These are phyloP conservation scores for Camelus bactrianus DNA, from an alignment of 2,113 vertebrate genomes.

Conservation along the genomic window DNA sequence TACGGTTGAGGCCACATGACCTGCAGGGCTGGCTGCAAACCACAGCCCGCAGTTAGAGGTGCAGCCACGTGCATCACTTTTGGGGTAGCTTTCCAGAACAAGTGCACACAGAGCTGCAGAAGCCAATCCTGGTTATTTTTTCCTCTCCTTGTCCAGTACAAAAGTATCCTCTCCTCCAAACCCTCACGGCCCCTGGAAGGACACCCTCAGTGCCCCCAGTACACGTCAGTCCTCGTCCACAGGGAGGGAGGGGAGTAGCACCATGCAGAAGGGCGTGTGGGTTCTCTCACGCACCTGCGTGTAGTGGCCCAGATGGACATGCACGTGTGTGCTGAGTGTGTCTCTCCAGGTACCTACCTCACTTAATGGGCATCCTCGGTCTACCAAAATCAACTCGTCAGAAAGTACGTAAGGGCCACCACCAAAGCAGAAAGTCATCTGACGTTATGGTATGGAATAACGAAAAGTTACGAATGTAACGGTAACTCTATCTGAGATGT, in stretches of 20 bases:
- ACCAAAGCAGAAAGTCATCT: background rate
- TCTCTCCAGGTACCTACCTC: background rate
- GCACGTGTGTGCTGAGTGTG: too few relatives aligned
- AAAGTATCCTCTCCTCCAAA: background rate
- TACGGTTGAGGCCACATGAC: fast-evolving
- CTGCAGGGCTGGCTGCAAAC: background rate
- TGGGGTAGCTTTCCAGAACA: background rate
- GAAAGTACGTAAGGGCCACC: background rate
- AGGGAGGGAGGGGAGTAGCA: background rate
- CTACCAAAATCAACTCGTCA: background rate
- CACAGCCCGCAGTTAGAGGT: fast-evolving
- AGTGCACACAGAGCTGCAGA: too few relatives aligned
- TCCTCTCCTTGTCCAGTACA: background rate
- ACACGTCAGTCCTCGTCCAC: background rate
- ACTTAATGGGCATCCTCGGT: too few relatives aligned
- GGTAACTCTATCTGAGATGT: too few relatives aligned
- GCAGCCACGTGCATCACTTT: fast-evolving
- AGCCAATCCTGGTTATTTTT: background rate
- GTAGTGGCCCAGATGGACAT: background rate
- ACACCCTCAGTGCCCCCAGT: fast-evolving
- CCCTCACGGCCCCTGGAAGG: background rate
- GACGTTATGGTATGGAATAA: too few relatives aligned
- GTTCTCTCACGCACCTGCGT: background rate
- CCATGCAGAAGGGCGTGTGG: background rate
- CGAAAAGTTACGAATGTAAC: background rate